Conservation (phyloP, 92 coral and sea anemone species). For the Siderastrea radians region DNA sequence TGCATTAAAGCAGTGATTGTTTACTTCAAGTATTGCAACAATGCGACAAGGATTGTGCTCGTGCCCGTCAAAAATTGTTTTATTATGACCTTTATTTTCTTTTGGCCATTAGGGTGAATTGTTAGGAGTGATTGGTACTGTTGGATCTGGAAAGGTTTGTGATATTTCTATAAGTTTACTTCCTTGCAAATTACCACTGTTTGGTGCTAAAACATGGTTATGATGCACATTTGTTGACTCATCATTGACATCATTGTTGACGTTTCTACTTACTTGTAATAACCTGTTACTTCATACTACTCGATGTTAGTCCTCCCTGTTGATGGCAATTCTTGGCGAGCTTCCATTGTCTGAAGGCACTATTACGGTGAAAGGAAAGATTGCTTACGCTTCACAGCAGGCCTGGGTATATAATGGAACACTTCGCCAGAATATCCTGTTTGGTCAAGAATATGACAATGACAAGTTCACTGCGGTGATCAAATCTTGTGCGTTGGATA, state of each 20-base stretch:
- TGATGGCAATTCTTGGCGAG: conserved; percentile 88
- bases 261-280: too few species aligned
- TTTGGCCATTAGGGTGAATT: conserved; percentile 67
- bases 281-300: background rate
- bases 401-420: conserved; percentile 93
- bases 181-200: too few species aligned
- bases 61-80: background rate
- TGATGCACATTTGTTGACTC: background rate
- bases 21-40: background rate
- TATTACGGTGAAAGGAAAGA: conserved; percentile 78
- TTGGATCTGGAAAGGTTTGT: conserved; percentile 86
- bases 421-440: conserved; percentile 84
- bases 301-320: conserved; percentile 70
- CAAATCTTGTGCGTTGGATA: conserved; percentile 81
- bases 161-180: background rate
- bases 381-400: conserved; percentile 85
- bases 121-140: conserved; percentile 84
- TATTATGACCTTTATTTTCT: background rate
- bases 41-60: background rate
- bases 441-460: conserved; percentile 79
- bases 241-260: too few species aligned
- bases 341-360: conserved; percentile 75
- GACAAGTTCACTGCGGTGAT: conserved; percentile 74
- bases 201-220: background rate
- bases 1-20: background rate